Evolutionary conservation across 64 coral and sea anemone species (phyloP), one percentile per base, ranked within the genome.

Genomic region (Stylophora pistillata): DNA sequence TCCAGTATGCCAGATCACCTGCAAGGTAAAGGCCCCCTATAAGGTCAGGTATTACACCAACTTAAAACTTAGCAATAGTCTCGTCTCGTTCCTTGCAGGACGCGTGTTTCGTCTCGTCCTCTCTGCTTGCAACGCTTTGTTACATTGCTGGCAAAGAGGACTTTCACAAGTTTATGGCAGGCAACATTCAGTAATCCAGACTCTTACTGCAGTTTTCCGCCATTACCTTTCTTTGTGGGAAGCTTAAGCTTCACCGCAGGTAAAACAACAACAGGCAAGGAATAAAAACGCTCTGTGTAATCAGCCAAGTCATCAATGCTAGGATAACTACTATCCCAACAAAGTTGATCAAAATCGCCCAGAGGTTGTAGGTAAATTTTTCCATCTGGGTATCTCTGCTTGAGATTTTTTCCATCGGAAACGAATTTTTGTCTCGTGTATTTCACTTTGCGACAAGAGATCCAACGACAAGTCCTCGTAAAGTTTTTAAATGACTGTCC

Each of bases 401-500:
- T 85, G 56, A 96, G 72, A 33, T 77, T 89, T 58, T 65, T 86
- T 32, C 90, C 90, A 25, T 77, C 65, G 9, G 94, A 60, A 56
- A 73, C 30, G 64, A 93, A 96, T 13, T 61, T 89, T 86, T 92
- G 85, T 20, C 74, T 93, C 72, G 70, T 58, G 37, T 80, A 69
- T 33, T 85, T 78, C 30, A 76, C 75, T 54, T 89, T 96, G 31
- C 81, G 85, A 23, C 64, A 32, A 63, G 90, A 93, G 70, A 96
- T 87, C 90, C 90, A 96, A 58, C 90, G 94, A 54, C 81, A 93
- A 5, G 86, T 92, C 68, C 66, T 91, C 13, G 89, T 13, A 81
- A 93, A 96, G 56, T 28, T 87, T 28, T 86, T 96, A 64, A 89
- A 96, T 9, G 77, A 86, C 60, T 96, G 94, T 58, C 94, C 94